phyloP scores from a whole-genome alignment of 2,113 vertebrate genomes.

The Asarcornis scutulata region DNA sequence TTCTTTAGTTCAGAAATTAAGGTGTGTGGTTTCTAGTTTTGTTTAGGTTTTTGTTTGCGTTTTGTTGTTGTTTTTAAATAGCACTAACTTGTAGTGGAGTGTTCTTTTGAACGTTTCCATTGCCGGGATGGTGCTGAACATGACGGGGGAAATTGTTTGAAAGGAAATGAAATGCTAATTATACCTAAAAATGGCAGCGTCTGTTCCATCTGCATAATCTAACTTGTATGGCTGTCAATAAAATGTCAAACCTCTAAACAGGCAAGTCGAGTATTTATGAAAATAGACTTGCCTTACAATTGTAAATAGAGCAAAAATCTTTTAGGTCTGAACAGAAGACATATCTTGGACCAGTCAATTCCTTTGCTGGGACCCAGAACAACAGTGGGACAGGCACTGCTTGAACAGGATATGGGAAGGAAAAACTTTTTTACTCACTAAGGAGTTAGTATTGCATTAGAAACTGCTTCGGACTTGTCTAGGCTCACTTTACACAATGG shows the following conservation, averaged over 20 bases:
- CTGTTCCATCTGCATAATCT: conserved; percentile 31
- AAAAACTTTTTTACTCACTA: neutral
- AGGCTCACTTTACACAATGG: neutral
- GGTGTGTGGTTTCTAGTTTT: too few relatives aligned
- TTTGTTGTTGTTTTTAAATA: neutral
- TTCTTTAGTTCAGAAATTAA: neutral
- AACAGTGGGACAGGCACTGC: neutral
- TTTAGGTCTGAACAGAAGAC: neutral
- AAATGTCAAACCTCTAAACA: conserved; percentile 9
- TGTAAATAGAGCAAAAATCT: neutral
- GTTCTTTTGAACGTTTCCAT: neutral
- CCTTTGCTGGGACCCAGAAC: neutral
- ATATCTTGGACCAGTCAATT: neutral
- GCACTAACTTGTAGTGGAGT: neutral
- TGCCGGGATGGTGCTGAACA: conserved; percentile 10
- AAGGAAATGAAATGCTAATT: conserved; percentile 64
- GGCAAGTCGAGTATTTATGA: neutral
- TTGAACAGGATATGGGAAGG: neutral
- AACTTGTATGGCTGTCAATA: conserved; percentile 23
- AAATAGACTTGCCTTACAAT: neutral
- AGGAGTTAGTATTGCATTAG: neutral
- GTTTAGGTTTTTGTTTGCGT: neutral
- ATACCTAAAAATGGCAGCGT: conserved; percentile 24
- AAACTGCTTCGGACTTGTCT: neutral
- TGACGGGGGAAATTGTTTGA: conserved; percentile 18